Percentiles rank a stretch among this genome's conserved stretches.
phyloP scores from a whole-genome alignment of 1,140 invertebrate genomes.

The Phthorimaea operculella region DNA sequence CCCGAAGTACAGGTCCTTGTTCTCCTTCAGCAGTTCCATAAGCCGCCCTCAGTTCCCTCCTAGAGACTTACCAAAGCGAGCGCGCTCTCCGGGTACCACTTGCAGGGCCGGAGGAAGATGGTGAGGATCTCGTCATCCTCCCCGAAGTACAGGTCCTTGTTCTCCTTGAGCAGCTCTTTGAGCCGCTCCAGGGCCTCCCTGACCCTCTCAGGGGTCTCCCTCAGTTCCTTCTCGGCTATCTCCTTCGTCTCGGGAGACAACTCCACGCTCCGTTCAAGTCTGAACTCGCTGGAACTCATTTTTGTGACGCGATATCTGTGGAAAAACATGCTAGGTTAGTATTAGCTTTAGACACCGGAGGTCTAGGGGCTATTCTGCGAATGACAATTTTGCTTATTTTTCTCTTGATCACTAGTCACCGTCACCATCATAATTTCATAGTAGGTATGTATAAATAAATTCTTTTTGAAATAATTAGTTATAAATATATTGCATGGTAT shows the following conservation, averaged over 20 bases:
- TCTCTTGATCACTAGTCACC: too few species aligned
- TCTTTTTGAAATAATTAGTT: too few species aligned
- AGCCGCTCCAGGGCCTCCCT: slow-evolving; percentile 71
- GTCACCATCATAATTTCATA: too few species aligned
- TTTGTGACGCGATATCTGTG: slow-evolving; percentile 9
- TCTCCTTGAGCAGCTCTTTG: slow-evolving; percentile 73
- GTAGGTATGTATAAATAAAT: too few species aligned
- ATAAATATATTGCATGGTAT: too few species aligned
- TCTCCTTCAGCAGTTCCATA: slow-evolving; percentile 73
- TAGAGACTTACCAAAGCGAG: slow-evolving; percentile 73
- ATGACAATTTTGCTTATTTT: too few species aligned
- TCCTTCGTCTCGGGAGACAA: slow-evolving; percentile 61
- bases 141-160: slow-evolving; percentile 71
- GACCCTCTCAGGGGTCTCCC: slow-evolving; percentile 77
- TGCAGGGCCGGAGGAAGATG: slow-evolving; percentile 81
- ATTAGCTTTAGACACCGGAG: too few species aligned
- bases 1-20: slow-evolving; percentile 71
- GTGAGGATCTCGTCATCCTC: slow-evolving; percentile 80
- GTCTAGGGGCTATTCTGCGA: too few species aligned
- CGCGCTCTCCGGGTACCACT: slow-evolving; percentile 83
- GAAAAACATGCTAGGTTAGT: neutral
- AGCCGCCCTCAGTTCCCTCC: slow-evolving; percentile 71
- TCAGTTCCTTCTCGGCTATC: slow-evolving; percentile 73
- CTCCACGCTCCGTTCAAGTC: slow-evolving; percentile 53
- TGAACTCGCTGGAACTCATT: slow-evolving; percentile 53